These are phyloP conservation scores for Percopsis transmontana DNA, from an alignment of 2,113 vertebrate genomes.

Conservation along the genomic window DNA sequence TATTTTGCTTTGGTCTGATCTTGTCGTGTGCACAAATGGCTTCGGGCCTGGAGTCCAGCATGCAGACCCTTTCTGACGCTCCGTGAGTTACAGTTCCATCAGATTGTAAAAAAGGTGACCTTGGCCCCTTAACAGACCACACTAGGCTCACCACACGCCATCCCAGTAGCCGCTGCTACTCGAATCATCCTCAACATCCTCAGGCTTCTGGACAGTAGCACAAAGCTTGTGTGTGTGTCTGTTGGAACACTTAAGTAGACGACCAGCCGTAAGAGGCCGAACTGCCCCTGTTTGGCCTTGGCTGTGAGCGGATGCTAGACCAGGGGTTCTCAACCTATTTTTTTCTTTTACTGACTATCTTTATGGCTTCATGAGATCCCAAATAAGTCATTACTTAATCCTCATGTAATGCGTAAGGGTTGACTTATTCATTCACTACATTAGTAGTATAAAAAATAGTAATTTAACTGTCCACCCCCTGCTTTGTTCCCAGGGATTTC, in stretches of 20 bases:
- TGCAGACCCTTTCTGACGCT: conserved; percentile 8
- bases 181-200: conserved; percentile 67
- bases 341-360: not conserved
- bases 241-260: conserved; percentile 5
- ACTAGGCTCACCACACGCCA: conserved; percentile 53
- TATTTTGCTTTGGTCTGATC: not conserved
- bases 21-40: not conserved
- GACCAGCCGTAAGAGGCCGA: conserved; percentile 34
- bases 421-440: not conserved
- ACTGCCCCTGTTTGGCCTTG: conserved; percentile 64
- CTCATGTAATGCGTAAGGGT: conserved; percentile 6
- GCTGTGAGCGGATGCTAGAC: conserved; percentile 31
- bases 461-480: not conserved
- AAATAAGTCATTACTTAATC: conserved; percentile 43
- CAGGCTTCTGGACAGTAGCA: conserved; percentile 51
- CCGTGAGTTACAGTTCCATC: conserved; percentile 17
- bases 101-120: conserved; percentile 36
- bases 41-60: conserved; percentile 17
- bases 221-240: conserved; percentile 18
- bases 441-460: conserved; percentile 15
- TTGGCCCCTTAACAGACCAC: conserved; percentile 32
- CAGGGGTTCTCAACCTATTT: no score
- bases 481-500: conserved; percentile 3
- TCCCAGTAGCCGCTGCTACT: conserved; percentile 68
- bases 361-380: conserved; percentile 53